Conservation (phyloP, 2,888 invertebrate genomes). For the Mythimna lalbum region DNA sequence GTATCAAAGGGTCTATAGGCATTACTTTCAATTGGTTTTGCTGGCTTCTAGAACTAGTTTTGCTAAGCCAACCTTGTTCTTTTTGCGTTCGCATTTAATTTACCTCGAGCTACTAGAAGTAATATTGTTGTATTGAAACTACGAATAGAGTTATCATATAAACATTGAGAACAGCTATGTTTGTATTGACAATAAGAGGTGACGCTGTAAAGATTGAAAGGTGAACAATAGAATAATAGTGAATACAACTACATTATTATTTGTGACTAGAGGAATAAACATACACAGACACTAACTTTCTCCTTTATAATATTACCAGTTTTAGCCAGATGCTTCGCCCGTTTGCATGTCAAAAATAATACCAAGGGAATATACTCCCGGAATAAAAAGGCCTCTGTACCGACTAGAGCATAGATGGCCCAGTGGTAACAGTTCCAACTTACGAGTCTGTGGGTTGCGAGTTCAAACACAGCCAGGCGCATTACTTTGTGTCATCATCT, state of each 20-base stretch:
- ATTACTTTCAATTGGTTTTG: constrained; percentile 40
- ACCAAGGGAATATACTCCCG: too few species aligned
- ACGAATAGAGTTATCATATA: neutral
- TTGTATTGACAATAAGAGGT: neutral
- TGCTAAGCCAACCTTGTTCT: constrained; percentile 13
- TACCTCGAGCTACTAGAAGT: neutral
- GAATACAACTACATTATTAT: neutral
- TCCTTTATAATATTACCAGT: too few species aligned
- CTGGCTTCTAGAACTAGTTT: constrained; percentile 35
- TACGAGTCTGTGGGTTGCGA: too few species aligned
- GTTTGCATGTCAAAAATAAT: too few species aligned
- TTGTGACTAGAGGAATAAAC: too few species aligned
- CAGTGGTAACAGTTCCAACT: too few species aligned
- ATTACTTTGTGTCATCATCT: too few species aligned
- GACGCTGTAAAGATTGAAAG: neutral
- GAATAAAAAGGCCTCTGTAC: too few species aligned
- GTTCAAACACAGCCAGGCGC: too few species aligned
- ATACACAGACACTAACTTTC: too few species aligned
- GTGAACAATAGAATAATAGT: neutral
- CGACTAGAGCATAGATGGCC: too few species aligned
- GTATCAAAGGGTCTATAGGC: constrained; percentile 26
- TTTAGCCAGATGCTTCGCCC: too few species aligned
- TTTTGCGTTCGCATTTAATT: constrained; percentile 31
- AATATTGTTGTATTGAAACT: constrained; percentile 18
- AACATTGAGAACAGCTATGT: neutral